phyloP scores from a whole-genome alignment of 1,140 invertebrate species.

The Campoletis sonorensis region DNA sequence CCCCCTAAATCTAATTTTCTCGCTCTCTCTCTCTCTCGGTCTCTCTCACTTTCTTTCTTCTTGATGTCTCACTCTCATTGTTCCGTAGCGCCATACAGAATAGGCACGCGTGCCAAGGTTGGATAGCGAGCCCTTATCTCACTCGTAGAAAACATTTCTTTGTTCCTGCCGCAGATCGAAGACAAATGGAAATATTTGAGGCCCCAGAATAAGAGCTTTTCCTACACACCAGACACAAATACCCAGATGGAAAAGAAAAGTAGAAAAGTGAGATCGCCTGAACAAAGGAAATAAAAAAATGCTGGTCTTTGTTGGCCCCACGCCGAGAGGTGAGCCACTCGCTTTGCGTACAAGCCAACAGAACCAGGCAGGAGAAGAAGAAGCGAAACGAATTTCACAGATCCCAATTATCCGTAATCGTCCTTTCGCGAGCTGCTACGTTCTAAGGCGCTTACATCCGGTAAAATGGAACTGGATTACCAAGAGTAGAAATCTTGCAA shows the following conservation, averaged over 20 bases:
- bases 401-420: slow-evolving; percentile 60
- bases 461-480: slow-evolving; percentile 53
- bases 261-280: neutral
- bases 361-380: neutral
- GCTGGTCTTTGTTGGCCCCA: neutral
- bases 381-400: slow-evolving; percentile 43
- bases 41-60: neutral
- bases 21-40: neutral
- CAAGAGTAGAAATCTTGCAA: slow-evolving; percentile 48
- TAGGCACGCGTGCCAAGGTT: neutral
- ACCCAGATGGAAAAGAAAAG: neutral
- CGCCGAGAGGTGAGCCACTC: neutral
- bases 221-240: neutral
- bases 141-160: slow-evolving; percentile 37
- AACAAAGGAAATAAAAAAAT: neutral
- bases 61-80: neutral
- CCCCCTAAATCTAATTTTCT: neutral
- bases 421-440: slow-evolving; percentile 49
- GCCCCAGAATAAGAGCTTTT: slow-evolving; percentile 1
- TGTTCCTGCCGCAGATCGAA: slow-evolving; percentile 14
- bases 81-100: neutral
- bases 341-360: neutral
- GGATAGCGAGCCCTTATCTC: slow-evolving; percentile 33
- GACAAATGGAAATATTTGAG: slow-evolving; percentile 33
- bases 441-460: slow-evolving; percentile 57